Evolutionary conservation across 2,888 invertebrate species (phyloP), one percentile per base, ranked within the genome.

Genomic region (Pterostichus madidus): DNA sequence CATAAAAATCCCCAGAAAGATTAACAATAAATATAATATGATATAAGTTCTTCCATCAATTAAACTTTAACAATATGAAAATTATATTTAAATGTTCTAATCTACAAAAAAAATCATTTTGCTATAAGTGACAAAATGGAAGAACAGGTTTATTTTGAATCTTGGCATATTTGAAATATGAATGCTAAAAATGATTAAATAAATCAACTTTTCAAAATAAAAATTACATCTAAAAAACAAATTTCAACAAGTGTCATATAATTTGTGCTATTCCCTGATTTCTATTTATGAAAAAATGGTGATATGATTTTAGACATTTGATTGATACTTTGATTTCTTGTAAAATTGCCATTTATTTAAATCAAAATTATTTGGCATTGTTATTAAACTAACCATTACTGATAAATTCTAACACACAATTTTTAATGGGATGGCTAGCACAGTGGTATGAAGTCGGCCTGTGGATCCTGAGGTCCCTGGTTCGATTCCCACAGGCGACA

Each of bases 201-300:
- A 46, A 46, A 46, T 17, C 49, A n/a, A n/a, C n/a, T n/a, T 49
- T 3, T n/a, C 49, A n/a, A 49, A 10, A 53, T n/a, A 15, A 53
- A 15, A 53, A 7, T 15, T 15, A n/a, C n/a, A n/a, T n/a, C n/a
- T n/a, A n/a, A 17, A 17, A 56, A 56, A 17, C 10, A 56, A 56
- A 17, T 49, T 5, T 56, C 17, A 5, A 15, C 13, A 56, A 2
- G 32, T 7, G 0, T 59, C 24, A 64, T 35, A 5, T 64, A 64
- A n/a, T 71, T 71, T 71, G 68, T 44, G 64, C 68, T 71, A 71
- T 39, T 71, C 68, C 68, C 68, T 71, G 68, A 71, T 71, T 6
- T 71, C 68, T 71, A 71, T 39, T 31, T 71, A 71, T 71, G 68
- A 44, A 44, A 44, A 56, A 44, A 39, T 44, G 68, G 46, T 71